phyloP scores from a whole-genome alignment of 2,888 invertebrate genomes.

The Eupithecia pulchellata region DNA sequence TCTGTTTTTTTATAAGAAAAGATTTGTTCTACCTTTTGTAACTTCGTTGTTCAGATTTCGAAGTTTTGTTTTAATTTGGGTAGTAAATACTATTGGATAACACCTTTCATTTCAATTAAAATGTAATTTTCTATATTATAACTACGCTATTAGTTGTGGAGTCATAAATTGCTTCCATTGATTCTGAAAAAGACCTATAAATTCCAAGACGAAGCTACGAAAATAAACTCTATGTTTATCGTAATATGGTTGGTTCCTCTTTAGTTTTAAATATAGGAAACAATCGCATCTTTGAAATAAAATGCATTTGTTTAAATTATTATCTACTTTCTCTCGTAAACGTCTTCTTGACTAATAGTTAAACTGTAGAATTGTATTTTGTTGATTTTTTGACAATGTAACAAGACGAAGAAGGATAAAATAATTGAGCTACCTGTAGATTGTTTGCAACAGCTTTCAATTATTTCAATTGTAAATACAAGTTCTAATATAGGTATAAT shows the following conservation, averaged over 20 bases:
- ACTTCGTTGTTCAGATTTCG: neutral
- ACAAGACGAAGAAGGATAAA: neutral
- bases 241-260: neutral
- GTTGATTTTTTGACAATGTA: neutral
- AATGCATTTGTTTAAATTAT: neutral
- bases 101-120: neutral
- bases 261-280: neutral
- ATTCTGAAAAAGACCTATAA: neutral
- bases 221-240: neutral
- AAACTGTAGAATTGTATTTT: neutral
- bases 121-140: neutral
- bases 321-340: neutral
- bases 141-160: neutral
- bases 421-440: too few species aligned
- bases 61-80: neutral
- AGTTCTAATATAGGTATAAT: too few species aligned
- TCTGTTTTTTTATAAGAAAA: too few species aligned
- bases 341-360: neutral
- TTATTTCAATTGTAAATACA: too few species aligned
- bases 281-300: neutral
- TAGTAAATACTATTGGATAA: neutral
- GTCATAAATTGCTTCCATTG: neutral
- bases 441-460: too few species aligned
- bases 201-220: neutral
- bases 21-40: too few species aligned